Percentiles rank a stretch among this genome's conserved stretches.
Conservation (phyloP, 2,797 vertebrate genomes). For the Jordanella pulchra region DNA sequence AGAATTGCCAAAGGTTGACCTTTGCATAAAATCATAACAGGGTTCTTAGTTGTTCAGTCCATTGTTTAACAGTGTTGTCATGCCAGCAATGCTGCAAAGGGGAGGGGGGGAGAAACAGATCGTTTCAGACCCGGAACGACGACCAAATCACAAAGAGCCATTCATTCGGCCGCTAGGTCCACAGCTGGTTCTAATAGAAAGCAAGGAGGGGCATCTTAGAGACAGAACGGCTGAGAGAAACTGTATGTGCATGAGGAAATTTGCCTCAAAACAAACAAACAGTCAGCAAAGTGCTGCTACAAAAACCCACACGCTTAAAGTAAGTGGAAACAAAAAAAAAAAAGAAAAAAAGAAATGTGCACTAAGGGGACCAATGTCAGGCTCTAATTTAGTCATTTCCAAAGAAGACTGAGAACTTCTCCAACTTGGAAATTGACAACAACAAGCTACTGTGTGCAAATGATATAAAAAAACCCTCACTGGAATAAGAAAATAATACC, state of each 20-base stretch:
- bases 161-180: slow-evolving; percentile 77
- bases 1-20: slow-evolving; percentile 42
- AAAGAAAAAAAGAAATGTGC: slow-evolving; percentile 2
- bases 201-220: slow-evolving; percentile 68
- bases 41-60: slow-evolving; percentile 46
- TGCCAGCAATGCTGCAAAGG: slow-evolving; percentile 56
- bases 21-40: slow-evolving; percentile 63
- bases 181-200: slow-evolving; percentile 86
- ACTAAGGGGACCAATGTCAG: background rate
- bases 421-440: slow-evolving; percentile 15
- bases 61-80: slow-evolving; percentile 75
- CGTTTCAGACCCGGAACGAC: slow-evolving; percentile 70
- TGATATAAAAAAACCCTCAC: background rate
- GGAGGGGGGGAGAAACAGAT: slow-evolving; percentile 62
- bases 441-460: background rate
- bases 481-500: slow-evolving; percentile 46
- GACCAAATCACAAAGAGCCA: slow-evolving; percentile 84
- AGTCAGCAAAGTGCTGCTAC: slow-evolving; percentile 57
- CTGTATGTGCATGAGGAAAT: slow-evolving; percentile 47
- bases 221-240: slow-evolving; percentile 38
- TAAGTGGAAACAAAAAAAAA: slow-evolving; percentile 43
- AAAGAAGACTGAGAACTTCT: background rate
- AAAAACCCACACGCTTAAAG: slow-evolving; percentile 61
- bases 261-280: slow-evolving; percentile 72
- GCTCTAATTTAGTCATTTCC: background rate